Percentiles rank a stretch among this genome's conserved stretches.
phyloP scores from a whole-genome alignment of 2,113 vertebrate genomes.

The Labeo rohita region DNA sequence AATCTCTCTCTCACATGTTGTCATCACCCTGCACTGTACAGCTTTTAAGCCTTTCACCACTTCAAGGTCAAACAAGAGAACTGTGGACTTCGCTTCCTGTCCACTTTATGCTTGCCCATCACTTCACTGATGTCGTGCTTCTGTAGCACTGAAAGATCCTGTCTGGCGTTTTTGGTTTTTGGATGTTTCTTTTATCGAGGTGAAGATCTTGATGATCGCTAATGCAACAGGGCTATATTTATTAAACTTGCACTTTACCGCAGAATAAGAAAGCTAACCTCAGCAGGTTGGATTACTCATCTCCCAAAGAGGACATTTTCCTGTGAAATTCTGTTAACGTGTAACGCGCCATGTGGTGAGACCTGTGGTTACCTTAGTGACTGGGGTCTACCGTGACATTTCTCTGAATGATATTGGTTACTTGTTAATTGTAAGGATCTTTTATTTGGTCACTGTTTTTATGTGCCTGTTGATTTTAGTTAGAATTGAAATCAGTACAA shows the following conservation, averaged over 20 bases:
- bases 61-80: constrained; percentile 33
- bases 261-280: constrained; percentile 37
- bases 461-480: constrained; percentile 17
- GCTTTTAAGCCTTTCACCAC: not conserved
- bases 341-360: constrained; percentile 57
- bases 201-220: constrained; percentile 56
- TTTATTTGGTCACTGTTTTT: constrained; percentile 27
- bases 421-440: not conserved
- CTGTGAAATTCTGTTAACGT: constrained; percentile 63
- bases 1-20: not conserved
- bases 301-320: constrained; percentile 46
- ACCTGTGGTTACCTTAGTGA: constrained; percentile 47
- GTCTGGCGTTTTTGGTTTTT: constrained; percentile 15
- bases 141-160: constrained; percentile 26
- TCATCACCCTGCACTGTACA: not conserved
- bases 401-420: constrained; percentile 15
- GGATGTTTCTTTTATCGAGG: constrained; percentile 38
- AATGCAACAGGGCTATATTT: constrained; percentile 70
- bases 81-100: constrained; percentile 34
- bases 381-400: constrained; percentile 17
- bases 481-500: not conserved
- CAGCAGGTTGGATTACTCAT: constrained; percentile 34
- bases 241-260: constrained; percentile 66
- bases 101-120: constrained; percentile 40
- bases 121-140: constrained; percentile 43